Evolutionary conservation across 2,888 invertebrate species (phyloP).

Genomic region (Trisateles emortualis): DNA sequence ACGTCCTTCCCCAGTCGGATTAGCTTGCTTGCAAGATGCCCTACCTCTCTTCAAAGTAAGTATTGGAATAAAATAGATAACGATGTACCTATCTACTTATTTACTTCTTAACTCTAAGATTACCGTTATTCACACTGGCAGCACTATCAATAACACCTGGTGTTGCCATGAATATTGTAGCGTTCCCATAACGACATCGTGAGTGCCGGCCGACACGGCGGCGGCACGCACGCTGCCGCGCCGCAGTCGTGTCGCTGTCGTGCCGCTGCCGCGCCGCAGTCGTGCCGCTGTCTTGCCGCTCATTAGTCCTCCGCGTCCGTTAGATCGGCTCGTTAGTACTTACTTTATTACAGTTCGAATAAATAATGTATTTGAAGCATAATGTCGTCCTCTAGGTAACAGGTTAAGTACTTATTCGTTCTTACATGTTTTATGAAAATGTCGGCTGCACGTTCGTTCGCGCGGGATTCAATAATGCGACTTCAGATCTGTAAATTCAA

Average conservation of each 20-base stretch:
- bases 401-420: constrained; percentile 5
- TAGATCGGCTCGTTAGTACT: constrained; percentile 34
- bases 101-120: neutral
- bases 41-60: too few relatives aligned
- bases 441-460: neutral
- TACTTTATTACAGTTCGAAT: constrained; percentile 45
- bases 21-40: too few relatives aligned
- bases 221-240: constrained; percentile 12
- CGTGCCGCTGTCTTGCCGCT: constrained; percentile 31
- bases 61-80: too few relatives aligned
- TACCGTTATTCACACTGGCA: constrained; percentile 13
- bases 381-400: constrained; percentile 9
- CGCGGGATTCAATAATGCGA: constrained; percentile 2
- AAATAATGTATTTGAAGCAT: constrained; percentile 36
- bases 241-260: constrained; percentile 26
- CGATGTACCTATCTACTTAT: too few relatives aligned
- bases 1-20: too few relatives aligned
- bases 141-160: constrained; percentile 16
- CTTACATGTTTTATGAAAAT: constrained; percentile 14
- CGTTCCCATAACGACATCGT: constrained; percentile 33
- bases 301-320: constrained; percentile 40
- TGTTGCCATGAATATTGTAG: constrained; percentile 19
- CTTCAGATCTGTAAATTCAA: constrained; percentile 6
- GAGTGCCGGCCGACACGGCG: constrained; percentile 25
- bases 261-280: neutral